These are phyloP conservation scores for Lepidostoma basale DNA, from an alignment of 1,140 invertebrate species.

Conservation along the genomic window DNA sequence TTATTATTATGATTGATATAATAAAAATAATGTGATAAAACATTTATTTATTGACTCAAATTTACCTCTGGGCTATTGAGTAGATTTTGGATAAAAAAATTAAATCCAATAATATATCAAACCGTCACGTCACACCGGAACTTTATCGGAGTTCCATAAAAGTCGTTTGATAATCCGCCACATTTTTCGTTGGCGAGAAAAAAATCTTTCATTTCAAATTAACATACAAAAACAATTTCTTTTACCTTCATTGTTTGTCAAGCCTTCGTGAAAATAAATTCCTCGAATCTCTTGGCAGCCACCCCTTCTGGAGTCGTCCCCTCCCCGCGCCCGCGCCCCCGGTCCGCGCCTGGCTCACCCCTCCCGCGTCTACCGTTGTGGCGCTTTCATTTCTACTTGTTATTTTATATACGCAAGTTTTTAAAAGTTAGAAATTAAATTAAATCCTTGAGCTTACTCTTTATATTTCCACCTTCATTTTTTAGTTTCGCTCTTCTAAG, in stretches of 20 bases:
- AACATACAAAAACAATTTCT: slow-evolving; percentile 48
- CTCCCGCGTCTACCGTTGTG: slow-evolving; percentile 26
- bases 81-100: no score
- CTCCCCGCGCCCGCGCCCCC: not conserved
- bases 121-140: slow-evolving; percentile 38
- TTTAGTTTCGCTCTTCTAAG: slow-evolving; percentile 33
- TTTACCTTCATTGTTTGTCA: slow-evolving; percentile 47
- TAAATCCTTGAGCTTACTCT: slow-evolving; percentile 46
- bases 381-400: slow-evolving; percentile 43
- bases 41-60: no score
- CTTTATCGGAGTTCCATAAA: slow-evolving; percentile 40
- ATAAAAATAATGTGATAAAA: no score
- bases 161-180: slow-evolving; percentile 45
- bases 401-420: slow-evolving; percentile 46
- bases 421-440: slow-evolving; percentile 47
- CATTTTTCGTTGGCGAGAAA: slow-evolving; percentile 40
- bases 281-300: slow-evolving; percentile 39
- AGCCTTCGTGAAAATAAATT: slow-evolving; percentile 44
- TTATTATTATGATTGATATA: no score
- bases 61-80: no score
- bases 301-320: slow-evolving; percentile 1
- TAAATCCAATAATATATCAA: slow-evolving; percentile 44
- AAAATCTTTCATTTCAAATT: slow-evolving; percentile 47
- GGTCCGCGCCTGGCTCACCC: not conserved
- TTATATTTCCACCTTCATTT: slow-evolving; percentile 45